Percentiles rank a stretch among this genome's conserved stretches.
These are phyloP conservation scores for Microctonus brassicae DNA, from an alignment of 2,888 invertebrate species.

Conservation along the genomic window DNA sequence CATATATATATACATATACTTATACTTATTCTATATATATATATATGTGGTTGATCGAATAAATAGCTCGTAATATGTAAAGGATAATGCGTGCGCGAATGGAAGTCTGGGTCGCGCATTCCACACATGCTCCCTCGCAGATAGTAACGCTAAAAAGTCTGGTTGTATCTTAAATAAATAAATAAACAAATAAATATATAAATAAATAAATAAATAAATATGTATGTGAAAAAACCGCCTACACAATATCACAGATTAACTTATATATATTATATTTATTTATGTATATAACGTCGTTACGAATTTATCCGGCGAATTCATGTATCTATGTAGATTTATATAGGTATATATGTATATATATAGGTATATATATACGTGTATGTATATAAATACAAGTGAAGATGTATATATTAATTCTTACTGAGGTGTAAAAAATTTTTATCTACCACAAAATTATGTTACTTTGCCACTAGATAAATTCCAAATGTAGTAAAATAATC, in stretches of 20 bases:
- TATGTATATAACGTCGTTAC: no score
- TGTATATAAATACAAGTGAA: no score
- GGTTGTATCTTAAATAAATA: slow-evolving; percentile 17
- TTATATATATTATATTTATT: no score
- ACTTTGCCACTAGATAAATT: slow-evolving; percentile 17
- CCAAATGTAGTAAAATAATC: not conserved
- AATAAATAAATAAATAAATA: slow-evolving; percentile 18
- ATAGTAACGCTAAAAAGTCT: slow-evolving; percentile 16
- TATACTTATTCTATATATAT: slow-evolving; percentile 2
- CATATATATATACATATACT: slow-evolving; percentile 18
- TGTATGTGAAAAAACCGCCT: slow-evolving; percentile 23
- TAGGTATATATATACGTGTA: no score
- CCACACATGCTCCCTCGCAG: slow-evolving; percentile 45
- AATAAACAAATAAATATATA: no score
- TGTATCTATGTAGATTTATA: no score
- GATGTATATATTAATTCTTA: slow-evolving; percentile 3
- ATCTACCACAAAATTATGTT: slow-evolving; percentile 18
- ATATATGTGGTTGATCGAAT: slow-evolving; percentile 49
- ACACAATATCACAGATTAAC: slow-evolving; percentile 6
- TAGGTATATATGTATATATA: not conserved
- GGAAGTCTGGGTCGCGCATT: slow-evolving; percentile 50
- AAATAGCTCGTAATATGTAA: slow-evolving; percentile 55
- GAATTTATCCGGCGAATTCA: no score
- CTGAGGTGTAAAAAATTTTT: slow-evolving; percentile 26
- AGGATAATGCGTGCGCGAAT: slow-evolving; percentile 54